phyloP scores from a whole-genome alignment of 2,797 vertebrate species.

The Syngnathus acus region DNA sequence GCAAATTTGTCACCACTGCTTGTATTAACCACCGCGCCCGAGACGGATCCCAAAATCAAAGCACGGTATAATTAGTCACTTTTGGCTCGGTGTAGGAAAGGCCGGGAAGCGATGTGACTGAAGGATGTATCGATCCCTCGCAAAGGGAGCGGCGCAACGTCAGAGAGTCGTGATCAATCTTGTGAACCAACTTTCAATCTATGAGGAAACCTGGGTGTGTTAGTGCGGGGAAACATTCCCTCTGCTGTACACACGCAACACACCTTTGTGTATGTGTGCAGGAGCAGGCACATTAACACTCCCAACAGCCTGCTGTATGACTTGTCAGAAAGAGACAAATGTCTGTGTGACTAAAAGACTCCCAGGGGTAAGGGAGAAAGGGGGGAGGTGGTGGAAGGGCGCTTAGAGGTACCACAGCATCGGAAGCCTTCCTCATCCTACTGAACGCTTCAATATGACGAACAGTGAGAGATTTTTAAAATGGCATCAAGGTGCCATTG shows the following conservation, averaged over 20 bases:
- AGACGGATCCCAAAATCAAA: slow-evolving; percentile 56
- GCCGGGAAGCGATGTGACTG: slow-evolving; percentile 69
- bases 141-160: slow-evolving; percentile 57
- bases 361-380: slow-evolving; percentile 46
- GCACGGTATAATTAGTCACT: slow-evolving; percentile 71
- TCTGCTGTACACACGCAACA: slow-evolving; percentile 31
- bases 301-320: slow-evolving; percentile 49
- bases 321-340: slow-evolving; percentile 71
- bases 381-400: background rate
- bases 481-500: background rate
- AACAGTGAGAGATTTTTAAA: slow-evolving; percentile 39
- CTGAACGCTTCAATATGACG: slow-evolving; percentile 18
- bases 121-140: slow-evolving; percentile 68
- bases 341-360: slow-evolving; percentile 66
- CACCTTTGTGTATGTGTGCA: slow-evolving; percentile 20
- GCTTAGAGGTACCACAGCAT: slow-evolving; percentile 47
- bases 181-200: slow-evolving; percentile 58
- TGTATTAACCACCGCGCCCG: slow-evolving; percentile 56
- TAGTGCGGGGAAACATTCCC: slow-evolving; percentile 36
- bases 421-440: slow-evolving; percentile 51
- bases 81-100: slow-evolving; percentile 52
- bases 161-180: slow-evolving; percentile 69
- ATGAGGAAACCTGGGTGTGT: slow-evolving; percentile 54
- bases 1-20: slow-evolving; percentile 45
- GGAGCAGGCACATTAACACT: slow-evolving; percentile 49